phyloP scores from a whole-genome alignment of 2,888 invertebrate genomes.

The Macrophya annulata region DNA sequence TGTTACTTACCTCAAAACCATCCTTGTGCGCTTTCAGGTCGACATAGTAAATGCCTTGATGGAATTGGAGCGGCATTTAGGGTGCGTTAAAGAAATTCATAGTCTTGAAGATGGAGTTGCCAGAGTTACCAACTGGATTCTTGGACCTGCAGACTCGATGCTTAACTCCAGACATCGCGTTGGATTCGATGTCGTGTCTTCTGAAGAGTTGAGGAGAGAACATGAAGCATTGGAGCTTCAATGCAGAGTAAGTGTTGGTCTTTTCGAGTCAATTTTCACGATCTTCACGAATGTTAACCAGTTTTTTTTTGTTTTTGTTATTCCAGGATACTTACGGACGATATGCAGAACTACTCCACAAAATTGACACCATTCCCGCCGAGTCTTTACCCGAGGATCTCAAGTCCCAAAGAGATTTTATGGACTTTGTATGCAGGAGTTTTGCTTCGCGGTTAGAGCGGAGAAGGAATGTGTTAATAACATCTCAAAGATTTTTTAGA shows the following conservation, averaged over 20 bases:
- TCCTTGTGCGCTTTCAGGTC: constrained; percentile 66
- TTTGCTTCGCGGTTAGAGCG: constrained; percentile 89
- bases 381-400: constrained; percentile 82
- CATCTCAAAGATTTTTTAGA: constrained; percentile 88
- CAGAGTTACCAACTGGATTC: constrained; percentile 90
- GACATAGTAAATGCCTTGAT: constrained; percentile 84
- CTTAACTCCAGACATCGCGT: constrained; percentile 87
- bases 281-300: no score
- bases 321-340: constrained; percentile 88
- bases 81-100: constrained; percentile 83
- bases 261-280: background rate
- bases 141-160: constrained; percentile 89
- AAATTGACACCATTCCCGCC: constrained; percentile 84
- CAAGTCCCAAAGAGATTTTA: constrained; percentile 88
- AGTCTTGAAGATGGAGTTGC: constrained; percentile 84
- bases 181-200: constrained; percentile 87
- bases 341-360: constrained; percentile 89
- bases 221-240: constrained; percentile 89
- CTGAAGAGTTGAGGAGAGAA: constrained; percentile 87
- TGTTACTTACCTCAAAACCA: constrained; percentile 5
- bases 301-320: background rate
- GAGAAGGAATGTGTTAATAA: constrained; percentile 87
- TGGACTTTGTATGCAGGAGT: constrained; percentile 90
- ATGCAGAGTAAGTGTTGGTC: constrained; percentile 82
- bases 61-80: constrained; percentile 82